Evolutionary conservation across 2,113 vertebrate genomes (phyloP), one percentile per base, ranked within the genome.

Genomic region (Sebastes fasciatus): DNA sequence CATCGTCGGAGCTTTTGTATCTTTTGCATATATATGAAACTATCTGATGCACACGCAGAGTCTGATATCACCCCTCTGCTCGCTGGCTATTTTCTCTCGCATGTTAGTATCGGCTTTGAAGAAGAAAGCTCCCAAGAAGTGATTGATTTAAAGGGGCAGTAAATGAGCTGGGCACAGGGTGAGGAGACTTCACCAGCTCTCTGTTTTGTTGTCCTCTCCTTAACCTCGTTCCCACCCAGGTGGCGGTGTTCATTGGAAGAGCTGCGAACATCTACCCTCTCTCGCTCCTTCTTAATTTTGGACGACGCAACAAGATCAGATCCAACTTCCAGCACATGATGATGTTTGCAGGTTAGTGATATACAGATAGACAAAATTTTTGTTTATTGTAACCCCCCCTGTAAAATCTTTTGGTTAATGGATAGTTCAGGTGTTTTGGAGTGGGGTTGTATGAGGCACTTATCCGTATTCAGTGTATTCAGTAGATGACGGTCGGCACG

Each of bases 191-290:
- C 23, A 9, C 52, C 11, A 34, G 42, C 23, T 23, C 46, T 60
- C 14, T 60, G 48, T 43, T 40, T 58, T 51, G 54, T 67, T 74
- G 48, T 80, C 9, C 79, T 77, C 78, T 96, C 96, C 96, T 98
- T 97, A 95, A 97, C 89, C 0, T 57, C 49, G 8, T 21, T 83
- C 86, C 82, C 82, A 75, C 89, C 86, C 90, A 99, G 98, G 71
- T 99, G 90, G 97, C 98, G 3, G 96, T 99, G 87, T 99, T 99
- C 92, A 85, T 99, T 87, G 98, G 98, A 77, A 96, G 98, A 96
- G 98, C 97, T n/a, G 96, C 97, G n/a, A 99, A 99, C 95, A 99
- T 99, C 94, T 99, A 99, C 81, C 98, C 98, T 0, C 96, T 99
- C 42, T 99, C 98, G n/a, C 97, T 98, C 86, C 95, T 99, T 86